A percentile compares a stretch with the other conserved stretches of the same genome.
Conservation (phyloP, 2,888 invertebrate genomes). For the Marronus borbonicus region DNA sequence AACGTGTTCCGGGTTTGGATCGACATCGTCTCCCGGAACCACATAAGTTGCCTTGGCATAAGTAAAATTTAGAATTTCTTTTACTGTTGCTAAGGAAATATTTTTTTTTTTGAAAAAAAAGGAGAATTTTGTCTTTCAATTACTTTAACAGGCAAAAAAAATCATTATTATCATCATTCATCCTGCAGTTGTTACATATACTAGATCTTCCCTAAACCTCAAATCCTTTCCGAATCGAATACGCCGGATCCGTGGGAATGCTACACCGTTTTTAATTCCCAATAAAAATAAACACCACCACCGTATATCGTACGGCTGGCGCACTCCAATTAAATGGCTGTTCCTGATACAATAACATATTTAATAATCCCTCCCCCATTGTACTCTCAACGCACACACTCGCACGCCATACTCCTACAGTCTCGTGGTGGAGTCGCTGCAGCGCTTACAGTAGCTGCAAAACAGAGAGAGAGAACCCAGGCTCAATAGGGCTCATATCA, state of each 20-base stretch:
- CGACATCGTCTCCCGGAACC: too few species aligned
- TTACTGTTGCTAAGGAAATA: too few species aligned
- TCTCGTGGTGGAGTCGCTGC: background rate
- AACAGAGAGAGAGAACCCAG: constrained; percentile 25
- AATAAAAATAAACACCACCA: constrained; percentile 52
- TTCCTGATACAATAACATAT: constrained; percentile 55
- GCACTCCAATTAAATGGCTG: constrained; percentile 53
- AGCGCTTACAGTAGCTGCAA: constrained; percentile 30
- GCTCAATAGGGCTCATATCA: constrained; percentile 57
- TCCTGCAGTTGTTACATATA: background rate
- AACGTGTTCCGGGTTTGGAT: too few species aligned
- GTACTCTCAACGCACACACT: background rate
- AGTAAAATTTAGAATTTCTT: too few species aligned
- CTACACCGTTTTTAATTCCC: constrained; percentile 50
- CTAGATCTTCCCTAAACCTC: constrained; percentile 3
- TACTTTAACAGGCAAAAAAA: too few species aligned
- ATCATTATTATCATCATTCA: too few species aligned
- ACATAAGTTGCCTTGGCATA: too few species aligned
- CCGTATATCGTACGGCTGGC: constrained; percentile 7
- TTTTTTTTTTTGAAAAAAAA: too few species aligned
- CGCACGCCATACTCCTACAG: background rate
- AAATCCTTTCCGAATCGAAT: background rate
- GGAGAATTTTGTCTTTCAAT: too few species aligned
- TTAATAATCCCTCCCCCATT: constrained; percentile 56
- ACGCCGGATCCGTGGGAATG: constrained; percentile 21